Evolutionary conservation across 2,113 vertebrate genomes (phyloP).

Genomic region (Zosterops borbonicus): DNA sequence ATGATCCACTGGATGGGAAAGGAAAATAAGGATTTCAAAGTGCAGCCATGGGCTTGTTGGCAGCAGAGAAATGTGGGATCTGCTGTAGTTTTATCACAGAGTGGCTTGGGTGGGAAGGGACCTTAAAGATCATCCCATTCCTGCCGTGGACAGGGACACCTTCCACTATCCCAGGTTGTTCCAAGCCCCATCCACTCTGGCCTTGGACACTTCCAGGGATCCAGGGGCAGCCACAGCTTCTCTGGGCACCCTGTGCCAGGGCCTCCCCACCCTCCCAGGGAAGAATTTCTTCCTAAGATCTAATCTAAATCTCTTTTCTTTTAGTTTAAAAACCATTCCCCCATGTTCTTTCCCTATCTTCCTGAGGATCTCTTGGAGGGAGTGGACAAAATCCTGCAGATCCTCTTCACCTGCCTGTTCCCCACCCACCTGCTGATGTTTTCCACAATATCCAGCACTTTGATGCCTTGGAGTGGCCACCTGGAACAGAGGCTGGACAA

Average conservation of each 20-base stretch:
- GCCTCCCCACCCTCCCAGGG: accelerated
- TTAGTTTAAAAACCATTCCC: background rate
- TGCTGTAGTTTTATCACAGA: background rate
- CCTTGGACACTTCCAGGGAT: background rate
- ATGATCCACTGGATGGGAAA: background rate
- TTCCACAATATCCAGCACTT: background rate
- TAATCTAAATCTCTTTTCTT: background rate
- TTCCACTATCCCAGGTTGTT: accelerated
- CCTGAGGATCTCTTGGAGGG: background rate
- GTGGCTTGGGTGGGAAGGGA: background rate
- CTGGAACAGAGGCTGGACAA: background rate
- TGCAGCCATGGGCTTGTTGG: background rate
- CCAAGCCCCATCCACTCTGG: accelerated
- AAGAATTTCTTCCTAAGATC: accelerated
- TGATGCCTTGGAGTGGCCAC: background rate
- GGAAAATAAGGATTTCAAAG: background rate
- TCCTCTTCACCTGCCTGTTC: background rate
- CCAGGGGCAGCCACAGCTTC: too few species aligned
- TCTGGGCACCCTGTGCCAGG: background rate
- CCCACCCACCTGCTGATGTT: background rate
- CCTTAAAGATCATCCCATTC: accelerated
- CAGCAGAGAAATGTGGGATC: background rate
- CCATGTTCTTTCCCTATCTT: background rate
- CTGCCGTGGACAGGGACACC: background rate
- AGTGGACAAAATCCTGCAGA: background rate